Evolutionary conservation across 30 jellyfish, hydroid and myxozoan species (phyloP), one percentile per base, ranked within the genome.

Genomic region (Catostylus mosaicus): DNA sequence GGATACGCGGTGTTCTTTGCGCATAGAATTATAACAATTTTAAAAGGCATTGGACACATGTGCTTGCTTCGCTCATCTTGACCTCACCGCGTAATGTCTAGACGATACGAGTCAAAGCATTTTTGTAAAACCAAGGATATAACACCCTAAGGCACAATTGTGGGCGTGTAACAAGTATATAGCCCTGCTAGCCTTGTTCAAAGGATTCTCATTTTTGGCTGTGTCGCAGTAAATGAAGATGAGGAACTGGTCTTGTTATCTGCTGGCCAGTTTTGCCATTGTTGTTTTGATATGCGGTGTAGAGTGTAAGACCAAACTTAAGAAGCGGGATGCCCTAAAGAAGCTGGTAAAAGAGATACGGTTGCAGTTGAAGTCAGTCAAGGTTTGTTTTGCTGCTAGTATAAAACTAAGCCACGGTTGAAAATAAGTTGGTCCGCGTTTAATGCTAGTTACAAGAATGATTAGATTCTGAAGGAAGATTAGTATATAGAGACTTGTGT

Each of bases 361-460:
- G 20, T 34, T 75, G 61, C 76, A 54, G 40, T 23, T 75, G 0
- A 75, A 51, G 30, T 19, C 33, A 14, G 23, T 75, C 0, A 75
- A 75, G 87, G 87, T 75, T 51, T 19, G 87, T 56, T 3, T 18
- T 63, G n/a, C n/a, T n/a, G n/a, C n/a, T n/a, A n/a, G n/a, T n/a
- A n/a, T n/a, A n/a, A n/a, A n/a, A n/a, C n/a, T n/a, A n/a, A n/a
- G n/a, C n/a, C n/a, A n/a, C n/a, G n/a, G n/a, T n/a, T n/a, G n/a
- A n/a, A n/a, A n/a, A n/a, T n/a, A n/a, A n/a, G n/a, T n/a, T n/a
- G n/a, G n/a, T n/a, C n/a, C n/a, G n/a, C n/a, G n/a, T n/a, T n/a
- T n/a, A n/a, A n/a, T n/a, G n/a, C n/a, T n/a, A n/a, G n/a, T n/a
- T n/a, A n/a, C n/a, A n/a, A n/a, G n/a, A n/a, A n/a, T n/a, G n/a